Percentiles rank a stretch among this genome's conserved stretches.
phyloP scores from a whole-genome alignment of 2,888 invertebrate species.

The Asteroscopus sphinx region DNA sequence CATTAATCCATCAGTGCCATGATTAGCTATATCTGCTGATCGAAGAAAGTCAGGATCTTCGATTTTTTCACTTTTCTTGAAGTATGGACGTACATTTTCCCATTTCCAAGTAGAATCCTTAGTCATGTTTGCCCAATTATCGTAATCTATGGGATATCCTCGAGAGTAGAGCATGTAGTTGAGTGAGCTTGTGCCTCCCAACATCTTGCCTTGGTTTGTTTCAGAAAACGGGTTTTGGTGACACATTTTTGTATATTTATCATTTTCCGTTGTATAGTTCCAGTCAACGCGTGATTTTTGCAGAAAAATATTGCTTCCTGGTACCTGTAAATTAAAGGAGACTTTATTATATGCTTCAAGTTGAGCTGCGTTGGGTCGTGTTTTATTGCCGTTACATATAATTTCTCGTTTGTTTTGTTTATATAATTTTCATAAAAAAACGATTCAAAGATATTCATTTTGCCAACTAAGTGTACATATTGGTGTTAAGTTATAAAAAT shows the following conservation, averaged over 20 bases:
- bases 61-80: conserved; percentile 33
- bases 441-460: too few species aligned
- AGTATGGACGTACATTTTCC: conserved; percentile 51
- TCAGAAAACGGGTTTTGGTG: conserved; percentile 30
- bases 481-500: too few species aligned
- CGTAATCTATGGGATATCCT: conserved; percentile 91
- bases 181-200: conserved; percentile 90
- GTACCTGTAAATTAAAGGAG: conserved; percentile 31
- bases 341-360: too few species aligned
- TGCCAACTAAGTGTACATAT: too few species aligned
- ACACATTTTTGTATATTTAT: conserved; percentile 25
- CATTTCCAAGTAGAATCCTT: conserved; percentile 81
- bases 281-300: conserved; percentile 36
- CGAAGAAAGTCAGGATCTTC: conserved; percentile 13
- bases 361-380: too few species aligned
- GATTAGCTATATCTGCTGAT: conserved; percentile 21
- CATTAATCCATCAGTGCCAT: conserved; percentile 28
- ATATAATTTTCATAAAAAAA: too few species aligned
- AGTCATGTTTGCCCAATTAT: conserved; percentile 90
- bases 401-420: too few species aligned
- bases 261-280: conserved; percentile 40
- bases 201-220: conserved; percentile 59
- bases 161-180: conserved; percentile 91
- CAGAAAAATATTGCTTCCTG: conserved; percentile 32
- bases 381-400: too few species aligned